Evolutionary conservation across 2,797 vertebrate species (phyloP), one percentile per base, ranked within the genome.

Genomic region (Morus bassanus): DNA sequence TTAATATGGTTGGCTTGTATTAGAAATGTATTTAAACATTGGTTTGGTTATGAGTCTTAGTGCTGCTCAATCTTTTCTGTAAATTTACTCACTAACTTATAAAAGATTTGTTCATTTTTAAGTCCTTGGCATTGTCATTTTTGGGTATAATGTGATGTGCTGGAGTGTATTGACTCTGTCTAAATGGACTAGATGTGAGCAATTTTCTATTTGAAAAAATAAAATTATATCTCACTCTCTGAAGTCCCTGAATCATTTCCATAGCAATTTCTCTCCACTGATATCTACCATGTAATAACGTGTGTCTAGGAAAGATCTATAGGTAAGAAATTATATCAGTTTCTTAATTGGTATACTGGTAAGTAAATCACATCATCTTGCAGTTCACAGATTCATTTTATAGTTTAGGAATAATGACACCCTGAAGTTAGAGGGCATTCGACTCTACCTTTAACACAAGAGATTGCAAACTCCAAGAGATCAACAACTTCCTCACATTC

Each of bases 151-250:
- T 43, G n/a, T 72, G 73, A 88, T 89, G 37, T 90, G 60, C 27
- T 95, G 85, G 87, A 92, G 79, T 2, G 2, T 95, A 89, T 80
- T 81, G 56, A 72, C 35, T 80, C 8, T 93, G 74, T 93, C 37
- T 94, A 94, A 97, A 89, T 22, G 85, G 91, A 75, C 61, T 93
- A 54, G 65, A 96, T 96, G 90, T 95, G 94, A 97, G 68, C 81
- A 79, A 82, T 91, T 97, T 96, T 95, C 91, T 96, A 84, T 92
- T 61, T 72, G 87, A 95, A 93, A 82, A 83, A 98, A 97, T 95
- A 96, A 97, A 98, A 82, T 79, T 78, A 9, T 80, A 67, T 86
- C 59, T 95, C 51, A 37, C 43, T 88, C 72, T 75, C 59, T 43
- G n/a, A 94, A 70, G 59, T 81, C 39, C 24, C 12, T 4, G 6